Evolutionary conservation across 1,140 invertebrate species (phyloP).

Genomic region (Eubasilissa regina): DNA sequence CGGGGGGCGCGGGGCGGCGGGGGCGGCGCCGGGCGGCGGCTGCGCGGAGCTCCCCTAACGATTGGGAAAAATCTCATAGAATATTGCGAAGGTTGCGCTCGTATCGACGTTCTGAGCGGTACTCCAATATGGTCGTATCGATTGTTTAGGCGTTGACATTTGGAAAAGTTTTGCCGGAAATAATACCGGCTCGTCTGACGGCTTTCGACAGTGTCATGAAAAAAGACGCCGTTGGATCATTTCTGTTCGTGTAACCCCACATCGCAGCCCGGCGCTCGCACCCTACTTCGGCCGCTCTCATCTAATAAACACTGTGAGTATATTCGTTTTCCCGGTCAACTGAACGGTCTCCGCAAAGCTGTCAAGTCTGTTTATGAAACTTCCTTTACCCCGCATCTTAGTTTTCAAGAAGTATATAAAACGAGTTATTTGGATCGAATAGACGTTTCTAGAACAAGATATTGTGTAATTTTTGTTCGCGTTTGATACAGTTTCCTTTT

Average conservation of each 20-base stretch:
- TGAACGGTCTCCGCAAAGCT: too few species aligned
- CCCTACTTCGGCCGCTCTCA: not conserved
- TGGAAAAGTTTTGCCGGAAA: slow-evolving; percentile 18
- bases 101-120: slow-evolving; percentile 32
- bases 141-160: slow-evolving; percentile 37
- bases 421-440: too few species aligned
- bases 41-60: slow-evolving; percentile 38
- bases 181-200: not conserved
- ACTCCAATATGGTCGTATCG: slow-evolving; percentile 25
- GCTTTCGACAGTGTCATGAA: slow-evolving; percentile 10
- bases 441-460: too few species aligned
- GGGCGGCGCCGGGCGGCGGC: slow-evolving; percentile 26
- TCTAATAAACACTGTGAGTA: slow-evolving; percentile 38
- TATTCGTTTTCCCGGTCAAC: not conserved
- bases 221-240: not conserved
- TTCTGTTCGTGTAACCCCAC: not conserved
- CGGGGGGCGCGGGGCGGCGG: not conserved
- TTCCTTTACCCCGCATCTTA: too few species aligned
- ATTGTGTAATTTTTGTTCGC: not conserved
- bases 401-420: too few species aligned
- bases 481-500: not conserved
- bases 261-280: not conserved
- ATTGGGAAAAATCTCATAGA: slow-evolving; percentile 41
- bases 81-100: slow-evolving; percentile 22
- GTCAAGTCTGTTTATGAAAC: too few species aligned